A percentile compares a stretch with the other conserved stretches of the same genome.
Evolutionary conservation across 2,888 invertebrate genomes (phyloP).

Genomic region (Dicyrtoma fusca): DNA sequence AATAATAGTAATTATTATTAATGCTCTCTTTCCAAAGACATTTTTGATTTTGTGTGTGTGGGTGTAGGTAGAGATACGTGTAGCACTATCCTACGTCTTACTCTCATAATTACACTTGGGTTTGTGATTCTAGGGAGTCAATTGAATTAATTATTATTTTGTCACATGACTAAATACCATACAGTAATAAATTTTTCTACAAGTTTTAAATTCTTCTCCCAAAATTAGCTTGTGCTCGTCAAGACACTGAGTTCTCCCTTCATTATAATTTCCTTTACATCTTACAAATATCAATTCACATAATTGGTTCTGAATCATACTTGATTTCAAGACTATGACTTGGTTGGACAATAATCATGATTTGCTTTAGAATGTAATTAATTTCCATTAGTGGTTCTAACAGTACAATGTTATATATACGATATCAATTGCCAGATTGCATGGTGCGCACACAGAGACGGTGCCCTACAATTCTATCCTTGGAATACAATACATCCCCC

Average conservation of each 20-base stretch:
- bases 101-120: conserved; percentile 18
- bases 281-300: conserved; percentile 4
- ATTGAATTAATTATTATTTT: background rate
- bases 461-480: background rate
- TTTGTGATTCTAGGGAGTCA: conserved; percentile 10
- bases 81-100: too few species aligned
- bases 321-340: too few species aligned
- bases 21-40: too few species aligned
- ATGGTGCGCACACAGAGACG: background rate
- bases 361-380: background rate
- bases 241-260: conserved; percentile 20
- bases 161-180: too few species aligned
- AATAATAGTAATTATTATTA: too few species aligned
- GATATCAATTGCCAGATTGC: conserved; percentile 5
- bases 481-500: too few species aligned
- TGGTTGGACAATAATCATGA: background rate
- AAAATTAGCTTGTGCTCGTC: background rate
- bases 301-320: too few species aligned
- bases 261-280: background rate
- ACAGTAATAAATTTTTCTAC: too few species aligned
- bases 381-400: background rate
- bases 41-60: too few species aligned
- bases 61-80: too few species aligned
- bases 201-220: background rate
- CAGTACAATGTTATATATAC: background rate